Evolutionary conservation across 2,113 vertebrate species (phyloP).

Genomic region (Alces alces): DNA sequence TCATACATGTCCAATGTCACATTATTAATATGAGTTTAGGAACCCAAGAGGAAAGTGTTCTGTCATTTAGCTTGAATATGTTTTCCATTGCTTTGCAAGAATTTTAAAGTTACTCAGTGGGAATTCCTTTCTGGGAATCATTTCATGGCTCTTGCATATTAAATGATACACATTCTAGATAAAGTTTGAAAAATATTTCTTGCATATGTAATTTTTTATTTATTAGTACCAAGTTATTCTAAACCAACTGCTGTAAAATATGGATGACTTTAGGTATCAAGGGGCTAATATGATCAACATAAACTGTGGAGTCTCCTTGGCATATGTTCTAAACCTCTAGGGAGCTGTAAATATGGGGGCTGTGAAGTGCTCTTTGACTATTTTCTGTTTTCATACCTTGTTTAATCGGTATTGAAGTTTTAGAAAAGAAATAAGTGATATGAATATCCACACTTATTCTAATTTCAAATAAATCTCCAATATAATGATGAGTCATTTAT

Average conservation of each 20-base stretch:
- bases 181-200: not conserved
- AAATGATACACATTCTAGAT: not conserved
- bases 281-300: constrained; percentile 2
- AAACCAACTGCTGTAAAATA: not conserved
- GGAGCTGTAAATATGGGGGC: not conserved
- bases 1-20: not conserved
- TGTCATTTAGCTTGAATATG: not conserved
- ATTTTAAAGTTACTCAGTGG: not conserved
- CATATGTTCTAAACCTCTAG: not conserved
- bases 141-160: not conserved
- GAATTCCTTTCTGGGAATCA: constrained; percentile 33
- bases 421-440: not conserved
- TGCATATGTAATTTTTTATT: not conserved
- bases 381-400: not conserved
- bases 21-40: constrained; percentile 19
- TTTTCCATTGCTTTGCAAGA: constrained; percentile 25
- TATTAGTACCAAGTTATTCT: constrained; percentile 10
- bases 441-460: not conserved
- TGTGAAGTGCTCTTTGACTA: not conserved
- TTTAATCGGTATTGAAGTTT: not conserved
- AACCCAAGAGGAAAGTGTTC: not conserved
- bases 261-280: not conserved
- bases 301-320: not conserved
- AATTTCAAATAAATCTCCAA: not conserved
- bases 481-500: not conserved